Evolutionary conservation across 2,797 vertebrate genomes (phyloP).

Genomic region (Bradypodion pumilum): DNA sequence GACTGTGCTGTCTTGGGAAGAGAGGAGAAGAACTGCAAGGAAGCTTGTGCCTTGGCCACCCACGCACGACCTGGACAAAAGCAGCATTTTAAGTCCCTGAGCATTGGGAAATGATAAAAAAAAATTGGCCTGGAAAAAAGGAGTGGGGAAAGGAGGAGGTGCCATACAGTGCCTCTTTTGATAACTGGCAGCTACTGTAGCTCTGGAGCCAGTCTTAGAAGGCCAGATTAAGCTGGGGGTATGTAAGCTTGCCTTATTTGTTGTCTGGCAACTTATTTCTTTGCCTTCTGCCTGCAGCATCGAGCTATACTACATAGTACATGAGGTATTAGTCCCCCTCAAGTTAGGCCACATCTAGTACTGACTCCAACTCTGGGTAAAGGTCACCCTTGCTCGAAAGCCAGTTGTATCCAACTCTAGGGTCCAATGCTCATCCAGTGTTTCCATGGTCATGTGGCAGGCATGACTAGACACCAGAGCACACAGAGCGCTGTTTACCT

Average conservation of each 20-base stretch:
- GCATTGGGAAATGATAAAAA: slow-evolving; percentile 49
- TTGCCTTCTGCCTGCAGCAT: no score
- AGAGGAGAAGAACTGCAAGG: slow-evolving; percentile 31
- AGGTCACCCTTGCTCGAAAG: no score
- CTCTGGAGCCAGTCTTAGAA: slow-evolving; percentile 42
- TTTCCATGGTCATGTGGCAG: no score
- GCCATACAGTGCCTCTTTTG: slow-evolving; percentile 32
- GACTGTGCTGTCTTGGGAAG: neutral
- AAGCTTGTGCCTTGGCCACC: slow-evolving; percentile 27
- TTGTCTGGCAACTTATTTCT: neutral
- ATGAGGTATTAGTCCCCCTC: no score
- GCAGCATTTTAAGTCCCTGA: slow-evolving; percentile 46
- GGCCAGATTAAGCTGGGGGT: slow-evolving; percentile 14
- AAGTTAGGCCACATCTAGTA: no score
- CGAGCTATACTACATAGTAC: neutral
- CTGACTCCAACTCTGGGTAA: no score
- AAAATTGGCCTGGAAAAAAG: slow-evolving; percentile 36
- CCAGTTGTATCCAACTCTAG: no score
- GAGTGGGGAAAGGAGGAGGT: slow-evolving; percentile 5
- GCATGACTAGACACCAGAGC: no score
- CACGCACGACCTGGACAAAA: slow-evolving; percentile 44
- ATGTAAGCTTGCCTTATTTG: neutral
- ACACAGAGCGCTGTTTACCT: no score
- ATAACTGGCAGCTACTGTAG: slow-evolving; percentile 35
- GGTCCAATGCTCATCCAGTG: no score